A percentile compares a stretch with the other conserved stretches of the same genome.
phyloP scores from a whole-genome alignment of 2,113 vertebrate genomes.

The Petaurus breviceps region DNA sequence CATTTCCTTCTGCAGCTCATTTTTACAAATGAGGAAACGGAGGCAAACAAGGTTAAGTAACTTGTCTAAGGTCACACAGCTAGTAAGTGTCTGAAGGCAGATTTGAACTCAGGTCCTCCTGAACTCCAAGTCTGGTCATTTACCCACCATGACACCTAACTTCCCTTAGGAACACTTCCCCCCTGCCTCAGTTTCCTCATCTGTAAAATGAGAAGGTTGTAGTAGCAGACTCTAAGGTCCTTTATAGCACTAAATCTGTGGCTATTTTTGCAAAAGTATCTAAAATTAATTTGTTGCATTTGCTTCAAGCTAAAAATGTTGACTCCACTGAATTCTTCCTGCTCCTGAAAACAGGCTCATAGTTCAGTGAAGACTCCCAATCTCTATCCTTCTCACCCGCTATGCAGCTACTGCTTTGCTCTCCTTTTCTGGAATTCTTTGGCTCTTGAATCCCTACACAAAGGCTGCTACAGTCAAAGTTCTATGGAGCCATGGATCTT shows the following conservation, averaged over 20 bases:
- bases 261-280: neutral
- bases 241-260: neutral
- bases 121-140: neutral
- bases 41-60: neutral
- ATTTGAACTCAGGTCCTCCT: neutral
- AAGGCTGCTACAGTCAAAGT: neutral
- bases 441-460: neutral
- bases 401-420: neutral
- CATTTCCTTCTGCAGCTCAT: neutral
- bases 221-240: neutral
- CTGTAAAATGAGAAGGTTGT: neutral
- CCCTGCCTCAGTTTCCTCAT: neutral
- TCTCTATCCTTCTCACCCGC: neutral
- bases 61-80: neutral
- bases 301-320: neutral
- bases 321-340: neutral
- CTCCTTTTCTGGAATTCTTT: neutral
- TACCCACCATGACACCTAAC: neutral
- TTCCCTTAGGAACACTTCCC: neutral
- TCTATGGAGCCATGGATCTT: accelerated
- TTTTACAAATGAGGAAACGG: neutral
- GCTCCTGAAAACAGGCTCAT: neutral
- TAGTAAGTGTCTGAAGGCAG: neutral
- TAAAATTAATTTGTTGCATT: neutral
- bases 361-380: neutral